phyloP scores from a whole-genome alignment of 2,797 vertebrate genomes.

The Furcifer pardalis region DNA sequence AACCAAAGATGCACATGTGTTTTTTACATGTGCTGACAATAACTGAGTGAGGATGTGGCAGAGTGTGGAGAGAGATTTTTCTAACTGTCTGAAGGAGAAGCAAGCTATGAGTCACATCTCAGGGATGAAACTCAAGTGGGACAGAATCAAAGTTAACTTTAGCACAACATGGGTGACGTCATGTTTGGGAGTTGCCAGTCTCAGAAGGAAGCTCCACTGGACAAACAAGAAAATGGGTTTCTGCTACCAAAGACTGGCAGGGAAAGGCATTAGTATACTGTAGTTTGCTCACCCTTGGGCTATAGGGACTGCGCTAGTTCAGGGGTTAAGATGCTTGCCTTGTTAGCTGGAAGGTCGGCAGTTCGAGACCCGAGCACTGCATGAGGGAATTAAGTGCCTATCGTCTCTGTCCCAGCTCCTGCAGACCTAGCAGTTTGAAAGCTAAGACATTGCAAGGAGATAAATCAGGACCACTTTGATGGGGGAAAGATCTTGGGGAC shows the following conservation, averaged over 20 bases:
- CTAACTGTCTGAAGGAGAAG: background rate
- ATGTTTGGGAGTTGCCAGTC: background rate
- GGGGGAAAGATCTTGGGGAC: no score
- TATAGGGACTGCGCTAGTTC: no score
- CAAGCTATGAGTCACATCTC: conserved; percentile 16
- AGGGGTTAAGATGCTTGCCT: no score
- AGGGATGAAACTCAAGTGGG: conserved; percentile 9
- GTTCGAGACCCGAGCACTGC: no score
- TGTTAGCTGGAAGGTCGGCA: no score
- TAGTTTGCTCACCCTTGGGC: no score
- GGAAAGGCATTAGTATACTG: background rate
- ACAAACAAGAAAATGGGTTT: background rate
- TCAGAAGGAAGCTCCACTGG: background rate
- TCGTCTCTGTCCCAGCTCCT: no score
- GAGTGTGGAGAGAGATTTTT: background rate
- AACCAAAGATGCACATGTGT: background rate
- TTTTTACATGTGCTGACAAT: background rate
- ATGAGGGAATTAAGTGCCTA: no score
- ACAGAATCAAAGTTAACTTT: background rate
- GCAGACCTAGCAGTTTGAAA: no score
- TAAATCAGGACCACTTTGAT: no score
- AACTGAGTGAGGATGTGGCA: background rate
- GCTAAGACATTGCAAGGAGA: no score
- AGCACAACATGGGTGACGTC: background rate
- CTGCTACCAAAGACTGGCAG: background rate